Evolutionary conservation across 2,888 invertebrate species (phyloP).

Genomic region (Hypolimnas misippus): DNA sequence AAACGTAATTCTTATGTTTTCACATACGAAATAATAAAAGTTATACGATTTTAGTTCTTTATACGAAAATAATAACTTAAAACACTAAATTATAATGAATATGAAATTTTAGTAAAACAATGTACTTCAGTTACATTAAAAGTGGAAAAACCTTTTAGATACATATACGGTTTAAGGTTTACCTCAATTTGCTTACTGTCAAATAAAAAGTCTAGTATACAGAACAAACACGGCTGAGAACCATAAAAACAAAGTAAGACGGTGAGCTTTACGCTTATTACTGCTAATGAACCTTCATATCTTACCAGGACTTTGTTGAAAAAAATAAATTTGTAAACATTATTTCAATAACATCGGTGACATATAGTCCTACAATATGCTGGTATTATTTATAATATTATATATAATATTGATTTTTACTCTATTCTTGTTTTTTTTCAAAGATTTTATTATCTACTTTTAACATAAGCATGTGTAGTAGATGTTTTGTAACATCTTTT

Average conservation of each 20-base stretch:
- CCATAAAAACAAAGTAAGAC: constrained; percentile 24
- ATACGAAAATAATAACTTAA: not conserved
- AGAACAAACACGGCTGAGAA: constrained; percentile 19
- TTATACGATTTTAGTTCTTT: not conserved
- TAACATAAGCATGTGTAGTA: too few species aligned
- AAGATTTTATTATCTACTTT: too few species aligned
- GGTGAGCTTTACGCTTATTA: constrained; percentile 12
- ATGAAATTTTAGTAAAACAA: not conserved
- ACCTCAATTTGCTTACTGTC: constrained; percentile 32
- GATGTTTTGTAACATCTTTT: too few species aligned
- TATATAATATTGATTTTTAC: too few species aligned
- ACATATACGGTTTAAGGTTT: constrained; percentile 15
- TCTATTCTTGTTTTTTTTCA: too few species aligned
- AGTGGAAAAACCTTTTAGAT: constrained; percentile 9
- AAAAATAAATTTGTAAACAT: too few species aligned
- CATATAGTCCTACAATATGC: too few species aligned
- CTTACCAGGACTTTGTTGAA: constrained; percentile 10
- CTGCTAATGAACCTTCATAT: constrained; percentile 18
- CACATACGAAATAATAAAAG: not conserved
- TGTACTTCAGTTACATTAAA: constrained; percentile 15
- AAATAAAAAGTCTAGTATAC: constrained; percentile 34
- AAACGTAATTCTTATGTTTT: not conserved
- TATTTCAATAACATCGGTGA: too few species aligned
- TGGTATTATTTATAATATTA: too few species aligned
- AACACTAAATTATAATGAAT: not conserved